Base-by-base conservation (phyloP, 2,113 vertebrate genomes). In the Excalfactoria chinensis region DNA sequence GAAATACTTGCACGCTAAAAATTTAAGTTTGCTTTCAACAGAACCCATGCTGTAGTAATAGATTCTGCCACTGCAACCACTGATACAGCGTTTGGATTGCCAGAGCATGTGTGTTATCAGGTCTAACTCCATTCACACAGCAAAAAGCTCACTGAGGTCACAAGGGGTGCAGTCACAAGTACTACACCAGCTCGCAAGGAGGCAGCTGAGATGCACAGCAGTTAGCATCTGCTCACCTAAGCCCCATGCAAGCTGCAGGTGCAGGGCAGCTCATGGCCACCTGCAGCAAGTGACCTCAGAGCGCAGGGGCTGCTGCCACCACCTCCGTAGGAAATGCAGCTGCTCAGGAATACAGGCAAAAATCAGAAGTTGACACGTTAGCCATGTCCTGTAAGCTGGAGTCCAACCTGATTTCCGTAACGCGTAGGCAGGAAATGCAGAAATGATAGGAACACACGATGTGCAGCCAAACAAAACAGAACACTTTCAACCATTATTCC, bases 61-160 rank as follows among this genome's bases (percentile, higher is more conserved):
- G 78, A 25, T 12, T 74, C 59, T 71, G 82, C 49, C 87, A 28
- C 37, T 34, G 64, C 79, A 41, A 62, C 26, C 88, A 17, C 13
- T 1, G 2, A 5, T 1, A 1, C 22, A 15, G 70, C 2, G 7
- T 0, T 21, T 62, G 23, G 10, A n/a, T 32, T 48, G 16, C 20
- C 26, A 59, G 20, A 35, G 32, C 12, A 6, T 7, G 28, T 12
- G 15, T 7, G 32, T 4, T 1, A 2, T 4, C 6, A 7, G 55
- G 15, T 17, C 9, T 10, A 30, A 20, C 22, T 58, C 34, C 32
- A 5, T 71, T 46, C 30, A 7, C 49, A 67, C 1, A 79, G 53
- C 60, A 5, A 10, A 44, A 46, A 72, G 62, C 92, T 93, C 77
- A 1, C 0, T 2, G 53, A 7, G 77, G 32, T 11, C n/a, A 0